A percentile compares a stretch with the other conserved stretches of the same genome.
These are phyloP conservation scores for Cephus pygmeus DNA, from an alignment of 2,888 invertebrate species.

Conservation along the genomic window DNA sequence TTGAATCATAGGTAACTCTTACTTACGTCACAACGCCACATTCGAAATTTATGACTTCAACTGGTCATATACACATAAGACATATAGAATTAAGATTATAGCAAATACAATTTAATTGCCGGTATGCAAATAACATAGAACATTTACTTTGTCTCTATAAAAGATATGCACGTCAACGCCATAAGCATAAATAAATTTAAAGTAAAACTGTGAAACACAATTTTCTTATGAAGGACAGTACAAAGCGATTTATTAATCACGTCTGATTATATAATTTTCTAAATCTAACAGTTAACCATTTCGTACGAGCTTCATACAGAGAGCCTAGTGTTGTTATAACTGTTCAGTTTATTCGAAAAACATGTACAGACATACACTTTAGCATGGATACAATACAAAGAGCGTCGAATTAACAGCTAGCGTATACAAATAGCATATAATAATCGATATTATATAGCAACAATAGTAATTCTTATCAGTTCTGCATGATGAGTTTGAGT, in stretches of 20 bases:
- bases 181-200: background rate
- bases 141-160: background rate
- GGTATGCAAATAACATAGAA: background rate
- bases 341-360: background rate
- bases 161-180: background rate
- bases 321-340: background rate
- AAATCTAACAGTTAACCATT: background rate
- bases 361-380: background rate
- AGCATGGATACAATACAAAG: background rate
- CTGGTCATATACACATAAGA: background rate
- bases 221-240: background rate
- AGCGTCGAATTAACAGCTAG: background rate
- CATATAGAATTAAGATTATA: background rate
- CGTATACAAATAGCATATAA: background rate
- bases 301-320: background rate
- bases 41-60: background rate
- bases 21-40: background rate
- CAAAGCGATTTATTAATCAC: background rate
- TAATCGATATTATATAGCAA: background rate
- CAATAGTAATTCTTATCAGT: background rate
- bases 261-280: background rate
- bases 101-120: background rate
- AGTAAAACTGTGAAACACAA: background rate
- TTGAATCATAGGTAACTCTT: background rate
- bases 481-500: background rate